phyloP scores from a whole-genome alignment of 2,113 vertebrate species.

The Suncus etruscus region DNA sequence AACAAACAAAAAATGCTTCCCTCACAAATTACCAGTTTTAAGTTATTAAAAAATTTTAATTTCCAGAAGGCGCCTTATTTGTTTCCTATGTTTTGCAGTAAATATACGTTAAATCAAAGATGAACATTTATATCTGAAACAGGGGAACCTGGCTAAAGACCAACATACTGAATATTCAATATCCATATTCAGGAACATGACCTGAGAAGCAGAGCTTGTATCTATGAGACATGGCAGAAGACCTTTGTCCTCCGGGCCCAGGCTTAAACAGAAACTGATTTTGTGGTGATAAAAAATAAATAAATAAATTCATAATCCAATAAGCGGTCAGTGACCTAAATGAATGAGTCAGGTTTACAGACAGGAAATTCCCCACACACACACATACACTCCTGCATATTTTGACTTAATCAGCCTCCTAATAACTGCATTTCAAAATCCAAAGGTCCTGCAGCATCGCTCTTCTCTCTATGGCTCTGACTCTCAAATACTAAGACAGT shows the following conservation, averaged over 20 bases:
- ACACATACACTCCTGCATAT: accelerated
- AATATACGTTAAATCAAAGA: slow-evolving; percentile 29
- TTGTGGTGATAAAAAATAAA: neutral
- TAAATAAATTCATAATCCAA: neutral
- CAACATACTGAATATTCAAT: neutral
- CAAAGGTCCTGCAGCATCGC: neutral
- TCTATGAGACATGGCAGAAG: neutral
- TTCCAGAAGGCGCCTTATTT: neutral
- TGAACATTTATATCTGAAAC: neutral
- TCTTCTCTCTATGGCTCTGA: neutral
- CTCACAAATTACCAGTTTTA: neutral
- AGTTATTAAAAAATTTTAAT: slow-evolving; percentile 44
- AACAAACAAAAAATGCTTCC: slow-evolving; percentile 25
- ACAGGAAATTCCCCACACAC: slow-evolving; percentile 24
- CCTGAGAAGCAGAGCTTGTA: neutral
- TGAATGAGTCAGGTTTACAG: slow-evolving; percentile 61
- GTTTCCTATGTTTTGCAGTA: neutral
- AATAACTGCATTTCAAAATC: neutral
- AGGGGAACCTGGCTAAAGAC: neutral
- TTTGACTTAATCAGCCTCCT: slow-evolving; percentile 51
- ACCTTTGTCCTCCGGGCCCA: slow-evolving; percentile 48
- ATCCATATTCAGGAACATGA: slow-evolving; percentile 1
- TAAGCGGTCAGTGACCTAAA: neutral
- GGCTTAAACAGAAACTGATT: slow-evolving; percentile 60
- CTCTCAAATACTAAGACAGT: neutral